Conservation (phyloP, 1,140 invertebrate species). For the Mactra quadrangularis region DNA sequence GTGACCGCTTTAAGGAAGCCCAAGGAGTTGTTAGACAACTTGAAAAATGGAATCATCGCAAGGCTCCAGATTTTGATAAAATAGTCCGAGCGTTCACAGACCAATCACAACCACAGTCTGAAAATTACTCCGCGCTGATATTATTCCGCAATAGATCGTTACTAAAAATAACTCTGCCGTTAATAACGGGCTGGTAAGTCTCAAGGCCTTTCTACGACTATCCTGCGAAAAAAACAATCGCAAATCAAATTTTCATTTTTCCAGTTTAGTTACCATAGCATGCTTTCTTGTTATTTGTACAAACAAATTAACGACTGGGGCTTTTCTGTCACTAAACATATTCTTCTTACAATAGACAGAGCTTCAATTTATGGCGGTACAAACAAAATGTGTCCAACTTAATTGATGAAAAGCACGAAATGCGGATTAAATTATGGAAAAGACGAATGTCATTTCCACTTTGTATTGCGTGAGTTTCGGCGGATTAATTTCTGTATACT, state of each 20-base stretch:
- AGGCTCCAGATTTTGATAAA: slow-evolving; percentile 1
- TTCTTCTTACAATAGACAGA: no score
- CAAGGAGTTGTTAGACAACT: neutral
- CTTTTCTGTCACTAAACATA: no score
- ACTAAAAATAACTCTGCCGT: slow-evolving; percentile 13
- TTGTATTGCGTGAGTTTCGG: no score
- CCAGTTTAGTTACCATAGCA: neutral
- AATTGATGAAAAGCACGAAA: no score
- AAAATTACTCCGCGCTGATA: slow-evolving; percentile 20
- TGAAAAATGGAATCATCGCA: slow-evolving; percentile 22
- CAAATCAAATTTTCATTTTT: neutral
- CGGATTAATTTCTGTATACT: no score
- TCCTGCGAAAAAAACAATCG: no score
- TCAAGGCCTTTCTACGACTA: no score
- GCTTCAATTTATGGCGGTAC: no score
- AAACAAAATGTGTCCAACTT: no score
- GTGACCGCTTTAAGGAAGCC: neutral
- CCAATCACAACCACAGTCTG: neutral
- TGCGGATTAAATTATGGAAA: no score
- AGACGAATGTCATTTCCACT: no score
- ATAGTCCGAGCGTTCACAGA: slow-evolving; percentile 2
- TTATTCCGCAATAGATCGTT: slow-evolving; percentile 12
- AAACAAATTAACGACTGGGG: no score
- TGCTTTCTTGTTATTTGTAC: neutral
- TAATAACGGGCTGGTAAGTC: slow-evolving; percentile 23